phyloP scores from a whole-genome alignment of 2,797 vertebrate species.

The Melopsittacus undulatus region DNA sequence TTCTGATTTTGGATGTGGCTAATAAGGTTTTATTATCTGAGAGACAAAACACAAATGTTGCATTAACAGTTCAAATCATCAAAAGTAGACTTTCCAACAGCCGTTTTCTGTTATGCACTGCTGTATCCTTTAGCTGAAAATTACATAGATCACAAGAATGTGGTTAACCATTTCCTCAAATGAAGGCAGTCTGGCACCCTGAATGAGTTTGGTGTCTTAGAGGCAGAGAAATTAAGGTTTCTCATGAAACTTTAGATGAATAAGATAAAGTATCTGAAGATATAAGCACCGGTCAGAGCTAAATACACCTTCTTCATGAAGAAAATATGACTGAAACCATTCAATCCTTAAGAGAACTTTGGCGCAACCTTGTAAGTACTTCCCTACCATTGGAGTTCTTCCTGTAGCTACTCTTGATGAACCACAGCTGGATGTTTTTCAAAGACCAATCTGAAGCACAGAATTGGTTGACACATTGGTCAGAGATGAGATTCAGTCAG shows the following conservation, averaged over 20 bases:
- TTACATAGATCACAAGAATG: conserved; percentile 42
- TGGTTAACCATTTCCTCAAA: conserved; percentile 35
- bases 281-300: neutral
- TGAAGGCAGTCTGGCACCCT: neutral
- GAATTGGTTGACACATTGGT: conserved; percentile 6
- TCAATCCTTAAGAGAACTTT: neutral
- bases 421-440: neutral
- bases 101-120: conserved; percentile 40
- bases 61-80: neutral
- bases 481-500: conserved; percentile 8
- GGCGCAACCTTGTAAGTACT: neutral
- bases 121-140: conserved; percentile 55
- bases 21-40: conserved; percentile 26
- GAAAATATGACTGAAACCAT: conserved; percentile 18
- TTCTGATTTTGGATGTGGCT: conserved; percentile 23
- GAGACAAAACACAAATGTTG: conserved; percentile 51
- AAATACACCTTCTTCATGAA: conserved; percentile 1
- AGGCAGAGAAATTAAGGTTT: neutral
- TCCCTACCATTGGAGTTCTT: neutral
- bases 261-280: neutral
- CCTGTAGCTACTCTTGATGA: neutral
- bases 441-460: neutral
- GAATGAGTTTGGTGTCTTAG: neutral
- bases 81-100: conserved; percentile 23
- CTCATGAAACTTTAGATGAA: neutral